Percentiles rank a stretch among this genome's conserved stretches.
Conservation (phyloP, 1,140 invertebrate species). For the Drepana arcuata region DNA sequence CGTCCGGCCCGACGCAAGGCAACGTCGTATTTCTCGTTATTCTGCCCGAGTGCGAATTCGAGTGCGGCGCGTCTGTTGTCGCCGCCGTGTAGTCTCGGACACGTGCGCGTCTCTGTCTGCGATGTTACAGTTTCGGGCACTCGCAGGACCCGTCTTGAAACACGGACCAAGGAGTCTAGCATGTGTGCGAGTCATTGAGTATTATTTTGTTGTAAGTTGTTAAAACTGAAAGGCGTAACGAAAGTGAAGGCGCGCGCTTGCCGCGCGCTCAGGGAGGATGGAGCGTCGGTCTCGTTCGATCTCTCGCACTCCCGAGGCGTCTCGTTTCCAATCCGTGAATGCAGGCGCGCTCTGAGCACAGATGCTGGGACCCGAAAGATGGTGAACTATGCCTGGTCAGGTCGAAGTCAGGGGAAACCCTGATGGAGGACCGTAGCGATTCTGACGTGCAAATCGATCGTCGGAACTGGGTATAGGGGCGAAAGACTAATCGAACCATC, state of each 20-base stretch:
- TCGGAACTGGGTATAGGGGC: constrained; percentile 91
- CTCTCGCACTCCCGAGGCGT: constrained; percentile 71
- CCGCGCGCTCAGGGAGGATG: constrained; percentile 65
- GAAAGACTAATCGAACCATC: constrained; percentile 95
- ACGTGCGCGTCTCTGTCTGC: constrained; percentile 60
- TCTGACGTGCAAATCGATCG: constrained; percentile 95
- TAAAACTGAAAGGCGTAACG: constrained; percentile 79
- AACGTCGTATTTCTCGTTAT: background rate
- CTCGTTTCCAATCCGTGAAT: constrained; percentile 65
- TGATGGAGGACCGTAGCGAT: constrained; percentile 90
- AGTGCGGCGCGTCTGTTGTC: background rate
- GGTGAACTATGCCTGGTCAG: constrained; percentile 92
- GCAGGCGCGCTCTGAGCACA: constrained; percentile 79
- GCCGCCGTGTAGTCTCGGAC: background rate
- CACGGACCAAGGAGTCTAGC: constrained; percentile 94
- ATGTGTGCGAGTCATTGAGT: constrained; percentile 84
- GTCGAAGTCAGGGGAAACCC: constrained; percentile 90
- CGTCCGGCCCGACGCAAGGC: background rate
- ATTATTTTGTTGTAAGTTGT: no score
- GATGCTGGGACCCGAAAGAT: constrained; percentile 90
- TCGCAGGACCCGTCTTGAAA: constrained; percentile 92
- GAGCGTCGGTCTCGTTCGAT: constrained; percentile 39
- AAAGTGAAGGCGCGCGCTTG: constrained; percentile 73
- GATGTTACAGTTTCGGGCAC: constrained; percentile 74
- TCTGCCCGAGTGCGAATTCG: background rate